A percentile compares a stretch with the other conserved stretches of the same genome.
Conservation (phyloP, 1,140 invertebrate species). For the Conus betulinus region DNA sequence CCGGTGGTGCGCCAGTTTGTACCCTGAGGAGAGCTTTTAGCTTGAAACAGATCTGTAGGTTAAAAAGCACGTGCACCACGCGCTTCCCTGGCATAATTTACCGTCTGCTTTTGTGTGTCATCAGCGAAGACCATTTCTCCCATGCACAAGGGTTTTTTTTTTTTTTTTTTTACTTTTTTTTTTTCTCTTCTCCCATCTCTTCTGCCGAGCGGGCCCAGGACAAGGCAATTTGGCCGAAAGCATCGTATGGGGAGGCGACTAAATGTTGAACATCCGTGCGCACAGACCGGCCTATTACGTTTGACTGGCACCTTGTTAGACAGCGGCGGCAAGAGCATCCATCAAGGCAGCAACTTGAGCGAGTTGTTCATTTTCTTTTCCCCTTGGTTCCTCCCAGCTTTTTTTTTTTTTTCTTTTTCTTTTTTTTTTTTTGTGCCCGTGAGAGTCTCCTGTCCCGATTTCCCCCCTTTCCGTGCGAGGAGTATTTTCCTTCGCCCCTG, state of each 20-base stretch:
- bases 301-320: constrained; percentile 7
- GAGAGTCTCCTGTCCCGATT: too few species aligned
- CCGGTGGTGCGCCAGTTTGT: too few species aligned
- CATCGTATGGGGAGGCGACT: not conserved
- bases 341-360: not conserved
- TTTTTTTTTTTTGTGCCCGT: too few species aligned
- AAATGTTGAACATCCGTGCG: not conserved
- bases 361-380: constrained; percentile 3
- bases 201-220: not conserved
- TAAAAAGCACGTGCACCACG: not conserved
- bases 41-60: too few species aligned
- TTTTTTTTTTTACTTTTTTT: too few species aligned
- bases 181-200: not conserved
- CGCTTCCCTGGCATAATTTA: not conserved
- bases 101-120: not conserved
- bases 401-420: too few species aligned
- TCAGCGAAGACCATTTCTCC: not conserved
- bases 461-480: too few species aligned
- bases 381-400: not conserved
- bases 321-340: not conserved
- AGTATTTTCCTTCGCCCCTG: too few species aligned
- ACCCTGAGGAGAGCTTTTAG: too few species aligned
- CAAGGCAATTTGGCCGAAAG: constrained; percentile 2
- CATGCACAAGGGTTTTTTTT: not conserved
- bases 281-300: not conserved